Conservation (phyloP, 1,140 invertebrate genomes). For the Neuroterus valhalla region DNA sequence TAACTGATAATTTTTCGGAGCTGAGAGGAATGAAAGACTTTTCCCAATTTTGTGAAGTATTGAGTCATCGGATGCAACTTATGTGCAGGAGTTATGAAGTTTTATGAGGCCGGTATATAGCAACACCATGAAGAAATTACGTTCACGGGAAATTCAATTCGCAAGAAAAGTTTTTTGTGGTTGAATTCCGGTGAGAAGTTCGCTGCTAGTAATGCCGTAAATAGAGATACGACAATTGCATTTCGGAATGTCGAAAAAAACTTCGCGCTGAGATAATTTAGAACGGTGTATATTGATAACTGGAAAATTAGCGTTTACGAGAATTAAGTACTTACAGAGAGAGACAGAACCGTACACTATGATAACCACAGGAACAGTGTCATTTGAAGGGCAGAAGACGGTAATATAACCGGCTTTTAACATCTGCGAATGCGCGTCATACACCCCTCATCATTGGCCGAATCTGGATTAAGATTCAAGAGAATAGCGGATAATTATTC, state of each 20-base stretch:
- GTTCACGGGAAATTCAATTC: neutral
- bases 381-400: constrained; percentile 72
- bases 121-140: neutral
- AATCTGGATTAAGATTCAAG: too few relatives aligned
- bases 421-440: constrained; percentile 54
- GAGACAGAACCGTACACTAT: constrained; percentile 50
- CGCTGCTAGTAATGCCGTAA: neutral
- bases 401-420: constrained; percentile 64
- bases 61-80: neutral
- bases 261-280: neutral
- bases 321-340: constrained; percentile 58
- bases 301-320: constrained; percentile 19
- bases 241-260: constrained; percentile 9
- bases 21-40: neutral
- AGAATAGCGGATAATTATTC: too few relatives aligned
- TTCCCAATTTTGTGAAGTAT: neutral
- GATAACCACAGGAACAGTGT: constrained; percentile 68
- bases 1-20: neutral
- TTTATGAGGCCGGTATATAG: neutral
- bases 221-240: neutral
- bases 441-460: constrained; percentile 48
- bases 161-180: neutral
- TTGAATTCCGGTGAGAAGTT: neutral
- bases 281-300: neutral
- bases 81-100: neutral